Evolutionary conservation across 2,888 invertebrate species (phyloP), one percentile per base, ranked within the genome.

Genomic region (Sinodicranocentrus sp.): DNA sequence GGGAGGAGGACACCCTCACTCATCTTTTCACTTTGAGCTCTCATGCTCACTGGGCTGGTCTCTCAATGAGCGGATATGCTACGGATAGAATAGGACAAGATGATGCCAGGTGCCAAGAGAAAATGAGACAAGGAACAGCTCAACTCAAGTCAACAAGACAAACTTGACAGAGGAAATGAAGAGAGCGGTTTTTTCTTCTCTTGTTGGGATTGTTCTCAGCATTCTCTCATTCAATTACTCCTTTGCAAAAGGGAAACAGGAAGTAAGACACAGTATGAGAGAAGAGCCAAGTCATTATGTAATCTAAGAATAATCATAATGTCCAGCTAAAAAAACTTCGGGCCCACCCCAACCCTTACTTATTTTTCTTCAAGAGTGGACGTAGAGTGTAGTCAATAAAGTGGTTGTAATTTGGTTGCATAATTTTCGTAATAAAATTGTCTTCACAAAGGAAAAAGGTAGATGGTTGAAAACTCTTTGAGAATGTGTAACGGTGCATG

Each of bases 401-500:
- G 33, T 33, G 33, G 33, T 33, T 3, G 33, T 33, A 10, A 3
- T 33, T 10, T 33, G 33, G 33, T 33, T 3, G 33, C 10, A 33
- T 33, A 33, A 33, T 6, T 33, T 3, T 3, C 33, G 33, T 33
- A 33, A 33, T 33, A n/a, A n/a, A n/a, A n/a, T 33, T 33, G 33
- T 10, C 5, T 33, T 3, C 10, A 33, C 33, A 33, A 33, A 33
- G 10, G 10, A 33, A 33, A 33, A 33, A 33, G 33, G 33, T 3
- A 33, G n/a, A 33, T 33, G n/a, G n/a, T n/a, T n/a, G 33, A 33
- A 10, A 33, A 6, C 33, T 33, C 10, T 33, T 33, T 33, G 33
- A 33, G 33, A 33, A 33, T 77, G 67, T 43, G 67, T 67, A 77
- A 54, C 68, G 77, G 67, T 77, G 77, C 77, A 77, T 77, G 68